Evolutionary conservation across 2,113 vertebrate genomes (phyloP), one percentile per base, ranked within the genome.

Genomic region (Lipophrys pholis): DNA sequence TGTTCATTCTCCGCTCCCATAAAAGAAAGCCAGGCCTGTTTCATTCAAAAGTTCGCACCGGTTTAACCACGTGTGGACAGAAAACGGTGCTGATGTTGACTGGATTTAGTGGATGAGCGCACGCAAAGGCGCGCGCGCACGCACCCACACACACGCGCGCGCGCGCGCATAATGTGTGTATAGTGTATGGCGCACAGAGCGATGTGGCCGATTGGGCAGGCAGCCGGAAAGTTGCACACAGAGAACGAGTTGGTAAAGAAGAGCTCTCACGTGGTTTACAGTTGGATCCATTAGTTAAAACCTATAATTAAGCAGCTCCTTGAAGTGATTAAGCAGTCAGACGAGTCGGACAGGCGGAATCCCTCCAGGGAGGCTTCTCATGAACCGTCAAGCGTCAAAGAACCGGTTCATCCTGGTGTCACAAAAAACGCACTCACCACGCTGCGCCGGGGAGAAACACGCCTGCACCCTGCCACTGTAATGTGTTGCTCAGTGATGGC

Each of bases 271-370:
- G 45, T 46, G 66, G 35, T 56, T 43, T 71, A 39, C 7, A 68
- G 42, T 54, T 46, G 57, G 78, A 63, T 78, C 67, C 43, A 81
- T 79, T 69, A 81, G 56, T 65, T 67, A 14, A 30, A 81, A 78
- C 30, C 74, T 89, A 54, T 89, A 90, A 90, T 89, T 89, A 89
- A 83, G 83, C 51, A 52, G 66, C 69, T 80, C 49, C 73, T 74
- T 51, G 45, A 38, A 63, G 85, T 90, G 93, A 93, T 94, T 93
- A 88, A 89, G 95, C 93, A 93, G 95, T 92, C 93, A 94, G 95
- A 97, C 96, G 91, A 90, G 97, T 97, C 94, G 89, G 93, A 94
- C 95, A 71, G 89, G 93, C 91, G 92, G 92, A 89, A 72, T 91
- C 87, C 89, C 93, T 90, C 87, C 87, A 78, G 94, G 93, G 86